Evolutionary conservation across 1,140 invertebrate genomes (phyloP), one percentile per base, ranked within the genome.

Genomic region (Hormaphis cornu): DNA sequence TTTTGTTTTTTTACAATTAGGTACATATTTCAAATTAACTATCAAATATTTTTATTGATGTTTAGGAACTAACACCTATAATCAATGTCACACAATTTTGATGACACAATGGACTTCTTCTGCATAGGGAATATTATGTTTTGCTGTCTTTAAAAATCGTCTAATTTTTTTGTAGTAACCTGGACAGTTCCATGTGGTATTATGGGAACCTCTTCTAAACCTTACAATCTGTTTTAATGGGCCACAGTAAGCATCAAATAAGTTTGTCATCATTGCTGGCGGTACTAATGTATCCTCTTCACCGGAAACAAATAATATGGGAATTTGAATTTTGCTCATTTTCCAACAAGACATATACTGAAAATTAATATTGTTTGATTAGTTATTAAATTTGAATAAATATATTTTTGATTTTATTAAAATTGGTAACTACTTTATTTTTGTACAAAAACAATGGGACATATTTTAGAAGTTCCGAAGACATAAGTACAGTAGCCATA

Each of bases 231-330:
- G 84, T 79, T 93, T 93, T 69, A 81, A 80, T 4, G 82, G 75
- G 72, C 88, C 87, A 50, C 80, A 82, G 74, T 89, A 92, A 53
- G 81, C 79, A 48, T 82, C 80, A 74, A 88, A 88, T 66, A 96
- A 81, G 69, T 87, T 82, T 71, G 83, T 80, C 84, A 93, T 94
- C 93, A 96, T 96, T 52, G 79, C 75, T 7, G 88, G 85, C 46
- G 93, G 93, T 35, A 97, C 92, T 56, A 96, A 79, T 26, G 84
- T 84, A 79, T 96, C 94, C 24, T 85, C 84, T 70, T 89, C 80
- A 18, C 90, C 90, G 59, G 88, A 90, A 75, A 93, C 83, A 76
- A 93, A 89, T 73, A 93, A 78, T 44, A 84, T 86, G 44, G 90
- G 89, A 46, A 86, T 80, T 59, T 81, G 79, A 30, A 90, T 76